phyloP scores from a whole-genome alignment of 2,888 invertebrate genomes.

The Lymantria dispar region DNA sequence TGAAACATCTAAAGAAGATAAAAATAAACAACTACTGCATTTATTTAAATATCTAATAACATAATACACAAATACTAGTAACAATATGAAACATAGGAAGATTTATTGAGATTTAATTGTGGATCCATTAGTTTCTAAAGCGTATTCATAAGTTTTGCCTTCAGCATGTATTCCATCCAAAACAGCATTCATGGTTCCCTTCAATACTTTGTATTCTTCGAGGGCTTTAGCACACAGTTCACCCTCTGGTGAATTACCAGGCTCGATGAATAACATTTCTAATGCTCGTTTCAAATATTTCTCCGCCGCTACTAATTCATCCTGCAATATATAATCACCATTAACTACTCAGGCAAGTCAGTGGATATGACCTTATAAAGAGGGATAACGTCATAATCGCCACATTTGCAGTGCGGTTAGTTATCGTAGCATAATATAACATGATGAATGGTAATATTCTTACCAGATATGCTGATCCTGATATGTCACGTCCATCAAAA shows the following conservation, averaged over 20 bases:
- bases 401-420: no score
- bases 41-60: no score
- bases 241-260: constrained; percentile 87
- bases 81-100: no score
- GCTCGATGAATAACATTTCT: constrained; percentile 87
- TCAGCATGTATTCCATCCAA: constrained; percentile 59
- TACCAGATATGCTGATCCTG: constrained; percentile 78
- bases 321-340: constrained; percentile 43
- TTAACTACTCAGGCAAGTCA: no score
- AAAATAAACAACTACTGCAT: no score
- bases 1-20: no score
- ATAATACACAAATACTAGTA: no score
- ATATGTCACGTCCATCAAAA: constrained; percentile 83
- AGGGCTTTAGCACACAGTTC: constrained; percentile 86
- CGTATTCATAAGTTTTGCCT: constrained; percentile 51
- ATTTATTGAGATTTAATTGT: constrained; percentile 9
- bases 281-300: constrained; percentile 83
- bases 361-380: no score
- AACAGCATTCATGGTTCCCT: constrained; percentile 69
- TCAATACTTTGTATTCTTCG: constrained; percentile 83
- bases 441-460: constrained; percentile 4
- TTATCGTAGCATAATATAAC: no score
- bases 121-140: constrained; percentile 26
- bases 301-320: constrained; percentile 81
- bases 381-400: no score